Evolutionary conservation across 1,140 invertebrate genomes (phyloP).

Genomic region (Penaeus indicus): DNA sequence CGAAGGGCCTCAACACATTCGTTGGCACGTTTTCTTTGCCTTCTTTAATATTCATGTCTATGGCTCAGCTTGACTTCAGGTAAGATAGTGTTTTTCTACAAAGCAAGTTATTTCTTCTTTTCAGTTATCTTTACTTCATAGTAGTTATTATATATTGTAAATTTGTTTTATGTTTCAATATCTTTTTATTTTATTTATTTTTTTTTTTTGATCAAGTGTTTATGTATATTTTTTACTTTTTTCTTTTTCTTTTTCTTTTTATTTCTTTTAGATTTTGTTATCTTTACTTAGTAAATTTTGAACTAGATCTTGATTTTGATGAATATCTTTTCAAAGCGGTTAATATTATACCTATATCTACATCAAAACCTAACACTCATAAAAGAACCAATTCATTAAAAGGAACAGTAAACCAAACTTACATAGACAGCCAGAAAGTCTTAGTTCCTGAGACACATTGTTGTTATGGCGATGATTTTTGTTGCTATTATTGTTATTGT

Average conservation of each 20-base stretch:
- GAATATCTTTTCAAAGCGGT: too few species aligned
- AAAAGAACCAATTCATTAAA: too few species aligned
- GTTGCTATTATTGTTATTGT: too few species aligned
- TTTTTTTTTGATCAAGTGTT: too few species aligned
- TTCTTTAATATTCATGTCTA: constrained; percentile 89
- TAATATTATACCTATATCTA: too few species aligned
- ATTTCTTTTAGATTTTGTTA: neutral
- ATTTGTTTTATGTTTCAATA: neutral
- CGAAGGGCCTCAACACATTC: constrained; percentile 93
- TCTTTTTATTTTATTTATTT: too few species aligned
- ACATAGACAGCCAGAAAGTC: too few species aligned
- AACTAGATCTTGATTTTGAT: too few species aligned
- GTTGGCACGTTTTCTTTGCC: constrained; percentile 94
- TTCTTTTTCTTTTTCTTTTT: neutral
- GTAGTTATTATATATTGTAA: neutral
- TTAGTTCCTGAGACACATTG: too few species aligned
- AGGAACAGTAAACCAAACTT: too few species aligned
- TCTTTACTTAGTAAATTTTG: neutral
- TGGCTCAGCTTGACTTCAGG: constrained; percentile 87
- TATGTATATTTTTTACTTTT: neutral
- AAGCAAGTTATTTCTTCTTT: neutral
- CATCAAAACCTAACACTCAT: too few species aligned
- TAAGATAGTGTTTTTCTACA: constrained; percentile 62
- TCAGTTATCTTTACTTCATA: neutral
- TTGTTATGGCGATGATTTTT: too few species aligned